Percentiles rank a stretch among this genome's conserved stretches.
Evolutionary conservation across 2,113 vertebrate species (phyloP).

Genomic region (Heloderma charlesbogerti): DNA sequence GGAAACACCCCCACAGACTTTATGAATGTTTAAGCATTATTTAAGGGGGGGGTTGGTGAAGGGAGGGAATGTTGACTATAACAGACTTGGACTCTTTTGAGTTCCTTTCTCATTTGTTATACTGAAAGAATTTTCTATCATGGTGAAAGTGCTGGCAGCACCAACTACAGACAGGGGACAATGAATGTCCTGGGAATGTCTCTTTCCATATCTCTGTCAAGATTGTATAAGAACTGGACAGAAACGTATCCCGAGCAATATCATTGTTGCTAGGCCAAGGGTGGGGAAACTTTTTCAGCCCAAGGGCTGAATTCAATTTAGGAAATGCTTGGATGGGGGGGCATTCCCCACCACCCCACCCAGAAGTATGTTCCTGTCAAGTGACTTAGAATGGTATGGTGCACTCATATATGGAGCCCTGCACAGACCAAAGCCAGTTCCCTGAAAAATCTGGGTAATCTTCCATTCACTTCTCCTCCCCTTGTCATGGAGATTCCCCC

Average conservation of each 20-base stretch:
- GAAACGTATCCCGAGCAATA: neutral
- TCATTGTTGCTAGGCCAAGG: neutral
- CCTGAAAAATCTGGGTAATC: no score
- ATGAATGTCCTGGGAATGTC: neutral
- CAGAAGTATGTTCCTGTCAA: no score
- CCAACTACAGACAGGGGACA: neutral
- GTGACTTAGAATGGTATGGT: no score
- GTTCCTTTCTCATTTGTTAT: constrained; percentile 8
- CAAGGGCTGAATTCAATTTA: no score
- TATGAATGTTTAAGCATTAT: neutral
- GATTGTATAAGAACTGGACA: neutral
- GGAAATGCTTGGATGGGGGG: no score
- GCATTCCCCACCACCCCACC: no score
- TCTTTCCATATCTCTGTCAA: neutral
- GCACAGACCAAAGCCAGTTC: no score
- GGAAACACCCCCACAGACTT: no score
- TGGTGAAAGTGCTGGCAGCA: neutral
- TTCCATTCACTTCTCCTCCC: no score
- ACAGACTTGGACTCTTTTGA: neutral
- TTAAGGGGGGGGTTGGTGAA: neutral
- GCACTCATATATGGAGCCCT: no score
- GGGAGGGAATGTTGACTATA: neutral
- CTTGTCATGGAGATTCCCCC: no score
- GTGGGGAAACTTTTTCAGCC: no score
- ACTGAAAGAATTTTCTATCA: neutral